These are phyloP conservation scores for Scolopax rusticola DNA, from an alignment of 2,797 vertebrate genomes.

Conservation along the genomic window DNA sequence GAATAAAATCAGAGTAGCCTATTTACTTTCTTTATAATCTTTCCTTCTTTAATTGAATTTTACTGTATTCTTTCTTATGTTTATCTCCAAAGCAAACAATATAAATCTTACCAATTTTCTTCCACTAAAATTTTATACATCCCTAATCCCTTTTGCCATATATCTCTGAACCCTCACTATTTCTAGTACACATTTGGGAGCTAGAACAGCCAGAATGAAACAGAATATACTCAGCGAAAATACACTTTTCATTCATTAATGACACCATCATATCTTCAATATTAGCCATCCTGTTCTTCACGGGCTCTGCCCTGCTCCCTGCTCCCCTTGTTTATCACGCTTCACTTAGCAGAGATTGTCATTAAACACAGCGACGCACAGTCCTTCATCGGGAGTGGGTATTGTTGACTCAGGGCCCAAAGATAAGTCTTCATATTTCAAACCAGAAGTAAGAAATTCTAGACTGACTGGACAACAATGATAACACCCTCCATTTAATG, in stretches of 20 bases:
- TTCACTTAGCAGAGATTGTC: conserved; percentile 10
- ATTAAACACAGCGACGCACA: background rate
- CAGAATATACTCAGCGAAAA: background rate
- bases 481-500: background rate
- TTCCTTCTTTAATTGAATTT: background rate
- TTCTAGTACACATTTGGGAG: background rate
- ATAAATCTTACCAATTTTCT: background rate
- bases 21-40: background rate
- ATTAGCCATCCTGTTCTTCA: background rate
- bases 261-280: background rate
- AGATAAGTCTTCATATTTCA: background rate
- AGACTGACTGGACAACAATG: background rate
- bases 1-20: background rate
- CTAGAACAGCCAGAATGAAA: background rate
- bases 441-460: background rate
- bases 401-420: background rate
- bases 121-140: background rate
- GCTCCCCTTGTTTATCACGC: background rate
- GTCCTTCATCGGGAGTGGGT: background rate
- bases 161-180: background rate
- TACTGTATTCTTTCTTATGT: background rate
- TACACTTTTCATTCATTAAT: background rate
- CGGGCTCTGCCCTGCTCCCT: background rate
- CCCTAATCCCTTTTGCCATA: conserved; percentile 5
- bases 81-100: conserved; percentile 1